Evolutionary conservation across 1,140 invertebrate species (phyloP).

Genomic region (Heliconius himera): DNA sequence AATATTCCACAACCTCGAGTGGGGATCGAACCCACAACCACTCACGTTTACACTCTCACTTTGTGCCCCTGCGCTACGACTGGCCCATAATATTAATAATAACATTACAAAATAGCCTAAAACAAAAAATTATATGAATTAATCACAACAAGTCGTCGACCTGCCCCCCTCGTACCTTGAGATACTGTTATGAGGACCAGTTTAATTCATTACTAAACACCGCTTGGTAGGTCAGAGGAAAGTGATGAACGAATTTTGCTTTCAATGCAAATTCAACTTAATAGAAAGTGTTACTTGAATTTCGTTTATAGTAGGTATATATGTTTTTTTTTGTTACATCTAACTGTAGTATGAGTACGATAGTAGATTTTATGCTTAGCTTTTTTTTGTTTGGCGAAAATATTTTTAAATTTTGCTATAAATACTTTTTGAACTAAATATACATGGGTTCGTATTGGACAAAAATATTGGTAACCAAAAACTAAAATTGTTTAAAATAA

Average conservation of each 20-base stretch:
- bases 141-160: conserved; percentile 5
- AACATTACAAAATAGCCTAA: background rate
- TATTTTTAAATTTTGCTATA: too few relatives aligned
- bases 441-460: too few relatives aligned
- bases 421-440: too few relatives aligned
- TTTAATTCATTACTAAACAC: conserved; percentile 66
- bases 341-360: conserved; percentile 8
- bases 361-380: background rate
- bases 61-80: too few relatives aligned
- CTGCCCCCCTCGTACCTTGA: conserved; percentile 47
- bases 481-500: too few relatives aligned
- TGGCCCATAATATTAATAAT: background rate
- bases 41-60: too few relatives aligned
- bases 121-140: background rate
- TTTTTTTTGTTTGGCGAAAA: background rate
- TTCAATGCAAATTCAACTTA: conserved; percentile 60
- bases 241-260: conserved; percentile 79
- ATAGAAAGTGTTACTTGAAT: conserved; percentile 75
- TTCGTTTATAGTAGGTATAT: conserved; percentile 22
- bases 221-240: conserved; percentile 66
- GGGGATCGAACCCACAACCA: too few relatives aligned
- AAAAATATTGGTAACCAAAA: too few relatives aligned
- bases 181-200: conserved; percentile 75
- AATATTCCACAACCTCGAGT: too few relatives aligned
- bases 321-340: background rate